Base-by-base conservation (phyloP, 2,113 vertebrate genomes). In the Sinocyclocheilus grahami region DNA sequence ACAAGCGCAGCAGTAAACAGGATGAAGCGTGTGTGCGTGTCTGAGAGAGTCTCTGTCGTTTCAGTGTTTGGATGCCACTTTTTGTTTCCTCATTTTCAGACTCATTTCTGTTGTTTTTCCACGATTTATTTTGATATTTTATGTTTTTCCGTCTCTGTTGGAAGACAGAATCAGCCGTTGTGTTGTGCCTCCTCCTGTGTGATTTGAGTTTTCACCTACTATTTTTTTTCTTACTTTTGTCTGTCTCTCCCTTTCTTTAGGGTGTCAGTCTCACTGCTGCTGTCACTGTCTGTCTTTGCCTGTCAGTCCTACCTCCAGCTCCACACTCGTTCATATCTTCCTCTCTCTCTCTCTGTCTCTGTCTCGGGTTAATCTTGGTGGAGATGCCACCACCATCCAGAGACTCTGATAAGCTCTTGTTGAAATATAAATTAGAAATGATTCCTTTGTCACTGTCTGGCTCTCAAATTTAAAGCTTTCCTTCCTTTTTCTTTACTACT, bases 1-100 rank as follows among this genome's bases (percentile, higher is more conserved):
- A 94, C 93, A 94, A 94, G 94, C 93, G 20, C 89, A 24, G 77
- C 91, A 91, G 89, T 93, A 92, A 91, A 83, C 24, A 3, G 11
- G 48, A 71, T 51, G 58, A 22, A 3, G 60, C 8, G 62, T 24
- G 20, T 4, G 20, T 74, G 27, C 27, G 1, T 27, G 24, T 67
- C 4, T 33, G 42, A 48, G 37, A 24, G 69, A 20, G 5, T 51
- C 12, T 39, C 48, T 20, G 24, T 81, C 5, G 37, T 78, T 77
- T 46, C 22, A 65, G 53, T 33, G 18, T 22, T 30, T 78, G 67
- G 60, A 46, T 78, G 63, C 67, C 72, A 82, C 39, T 83, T 51
- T 7, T 42, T 42, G 8, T 46, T 82, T 62, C 63, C 72, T 77
- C 24, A 46, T 82, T 48, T 55, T 60, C 12, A 53, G 55, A 37